These are phyloP conservation scores for Gymnocheta viridis DNA, from an alignment of 2,888 invertebrate species.

Conservation along the genomic window DNA sequence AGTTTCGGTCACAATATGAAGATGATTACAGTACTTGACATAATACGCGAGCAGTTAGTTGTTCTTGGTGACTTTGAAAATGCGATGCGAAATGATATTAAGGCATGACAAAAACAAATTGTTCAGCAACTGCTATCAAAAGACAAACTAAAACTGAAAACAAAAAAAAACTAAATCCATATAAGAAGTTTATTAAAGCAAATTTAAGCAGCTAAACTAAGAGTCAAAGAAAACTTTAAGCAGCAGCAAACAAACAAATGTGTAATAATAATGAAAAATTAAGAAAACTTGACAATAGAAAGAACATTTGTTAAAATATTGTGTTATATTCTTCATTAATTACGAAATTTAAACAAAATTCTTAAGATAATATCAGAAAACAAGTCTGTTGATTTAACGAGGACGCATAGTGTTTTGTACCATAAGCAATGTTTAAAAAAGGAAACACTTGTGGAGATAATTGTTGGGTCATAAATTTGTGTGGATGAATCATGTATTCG, in stretches of 20 bases:
- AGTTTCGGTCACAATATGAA: conserved; percentile 56
- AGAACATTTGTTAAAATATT: no score
- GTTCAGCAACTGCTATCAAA: not conserved
- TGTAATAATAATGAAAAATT: not conserved
- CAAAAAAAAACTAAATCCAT: not conserved
- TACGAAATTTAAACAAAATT: conserved; percentile 13
- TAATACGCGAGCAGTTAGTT: not conserved
- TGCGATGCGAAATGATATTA: conserved; percentile 47
- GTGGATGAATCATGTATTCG: no score
- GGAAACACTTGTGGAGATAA: no score
- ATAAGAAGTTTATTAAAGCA: not conserved
- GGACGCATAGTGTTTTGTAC: no score
- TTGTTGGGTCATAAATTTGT: no score
- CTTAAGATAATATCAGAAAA: no score
- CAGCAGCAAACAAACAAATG: not conserved
- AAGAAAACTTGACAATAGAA: not conserved
- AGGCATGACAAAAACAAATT: conserved; percentile 23
- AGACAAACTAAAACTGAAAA: conserved; percentile 12
- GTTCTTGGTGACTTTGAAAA: conserved; percentile 55
- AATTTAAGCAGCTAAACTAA: not conserved
- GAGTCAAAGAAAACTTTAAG: not conserved
- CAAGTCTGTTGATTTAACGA: no score
- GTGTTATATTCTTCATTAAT: conserved; percentile 5
- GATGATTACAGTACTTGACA: conserved; percentile 47
- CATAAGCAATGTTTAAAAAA: no score